Base-by-base conservation (phyloP, 2,888 invertebrate species). In the Caenorhabditis sp. region DNA sequence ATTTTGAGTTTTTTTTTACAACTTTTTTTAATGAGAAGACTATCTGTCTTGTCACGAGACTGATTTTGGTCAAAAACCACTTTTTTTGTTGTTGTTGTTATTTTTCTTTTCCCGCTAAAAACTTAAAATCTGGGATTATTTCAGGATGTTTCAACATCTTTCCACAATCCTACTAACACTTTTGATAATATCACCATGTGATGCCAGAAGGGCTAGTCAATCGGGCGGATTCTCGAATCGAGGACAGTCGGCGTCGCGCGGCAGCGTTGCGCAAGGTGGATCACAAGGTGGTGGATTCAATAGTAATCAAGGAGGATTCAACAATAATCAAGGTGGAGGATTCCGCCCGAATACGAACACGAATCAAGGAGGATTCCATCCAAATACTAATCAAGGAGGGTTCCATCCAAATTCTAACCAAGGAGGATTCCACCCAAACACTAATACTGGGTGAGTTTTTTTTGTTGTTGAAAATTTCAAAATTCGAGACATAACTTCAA, bases 81-180 rank as follows among this genome's bases (percentile, higher is more conserved):
- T 31, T 31, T 31, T 31, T 31, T 7, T 31, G 31, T 31, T 31
- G 4, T 31, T 31, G 31, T 4, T 31, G 5, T 31, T 31, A 10
- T 10, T 10, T 7, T 10, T 4, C 4, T 31, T 31, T 31, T 31
- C 10, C 10, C 31, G 10, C 4, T 10, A 31, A 31, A 31, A 31
- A 31, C 10, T 31, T 31, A 10, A 31, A 7, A n/a, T n/a, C n/a
- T n/a, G n/a, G n/a, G n/a, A n/a, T 36, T 36, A 23, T 65, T 65
- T 12, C 36, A 63, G 57, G 58, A 73, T 73, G 73, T 69, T 68
- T 57, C 65, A 61, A 38, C 65, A 69, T 57, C 57, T 65, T 7
- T 57, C 38, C 50, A 59, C 53, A 20, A 12, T 43, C 5, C 43
- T 73, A 4, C 20, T 73, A 20, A 53, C 56, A 17, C 20, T 69